Percentiles rank a stretch among this genome's conserved stretches.
Conservation (phyloP, 2,888 invertebrate genomes). For the Drosophila niveifrons region DNA sequence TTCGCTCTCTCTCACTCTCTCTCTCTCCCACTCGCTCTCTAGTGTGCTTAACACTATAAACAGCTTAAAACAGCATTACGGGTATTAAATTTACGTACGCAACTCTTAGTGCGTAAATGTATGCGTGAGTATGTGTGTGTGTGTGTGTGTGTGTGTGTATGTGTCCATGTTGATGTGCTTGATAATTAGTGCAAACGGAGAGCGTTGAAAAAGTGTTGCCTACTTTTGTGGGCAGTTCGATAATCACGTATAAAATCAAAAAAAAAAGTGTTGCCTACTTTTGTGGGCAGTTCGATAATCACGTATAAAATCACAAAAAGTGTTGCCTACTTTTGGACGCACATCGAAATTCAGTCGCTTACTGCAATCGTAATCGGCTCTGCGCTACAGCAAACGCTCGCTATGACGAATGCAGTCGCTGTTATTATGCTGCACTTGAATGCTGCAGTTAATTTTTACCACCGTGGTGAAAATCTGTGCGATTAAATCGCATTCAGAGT, state of each 20-base stretch:
- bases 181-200: constrained; percentile 2
- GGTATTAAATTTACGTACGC: constrained; percentile 35
- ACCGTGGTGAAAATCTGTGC: too few species aligned
- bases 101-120: background rate
- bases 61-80: constrained; percentile 66
- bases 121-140: background rate
- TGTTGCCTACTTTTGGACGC: constrained; percentile 30
- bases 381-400: background rate
- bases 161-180: background rate
- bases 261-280: background rate
- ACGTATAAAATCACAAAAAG: background rate
- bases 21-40: background rate
- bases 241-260: background rate
- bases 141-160: background rate
- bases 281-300: too few species aligned
- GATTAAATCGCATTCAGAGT: background rate
- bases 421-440: too few species aligned
- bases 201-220: too few species aligned
- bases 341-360: background rate
- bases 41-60: constrained; percentile 58
- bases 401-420: background rate
- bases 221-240: too few species aligned
- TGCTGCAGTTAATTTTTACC: too few species aligned
- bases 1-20: background rate
- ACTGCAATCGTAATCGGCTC: background rate